These are phyloP conservation scores for Apamea epomidion DNA, from an alignment of 2,888 invertebrate genomes.

Conservation along the genomic window DNA sequence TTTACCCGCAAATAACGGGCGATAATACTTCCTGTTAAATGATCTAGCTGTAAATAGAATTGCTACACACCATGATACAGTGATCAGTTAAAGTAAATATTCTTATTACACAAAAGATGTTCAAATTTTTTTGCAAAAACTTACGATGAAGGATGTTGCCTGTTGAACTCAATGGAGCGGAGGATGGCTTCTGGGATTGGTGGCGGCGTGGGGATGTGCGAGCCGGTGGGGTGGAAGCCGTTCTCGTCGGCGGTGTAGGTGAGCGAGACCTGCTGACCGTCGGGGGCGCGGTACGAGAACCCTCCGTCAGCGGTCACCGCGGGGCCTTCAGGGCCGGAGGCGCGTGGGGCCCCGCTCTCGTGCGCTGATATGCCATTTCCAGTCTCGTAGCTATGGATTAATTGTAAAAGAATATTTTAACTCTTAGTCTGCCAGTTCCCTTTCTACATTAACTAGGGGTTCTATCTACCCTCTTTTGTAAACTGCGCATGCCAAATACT, in stretches of 20 bases:
- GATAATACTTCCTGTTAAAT: background rate
- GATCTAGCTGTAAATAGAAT: background rate
- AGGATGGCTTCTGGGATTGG: slow-evolving; percentile 91
- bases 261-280: slow-evolving; percentile 91
- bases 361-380: slow-evolving; percentile 92
- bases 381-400: slow-evolving; percentile 89
- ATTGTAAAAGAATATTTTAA: background rate
- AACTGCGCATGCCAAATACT: background rate
- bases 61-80: background rate
- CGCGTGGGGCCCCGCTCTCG: slow-evolving; percentile 91
- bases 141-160: slow-evolving; percentile 79
- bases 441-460: background rate
- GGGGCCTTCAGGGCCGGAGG: slow-evolving; percentile 88
- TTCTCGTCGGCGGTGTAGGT: slow-evolving; percentile 93
- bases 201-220: slow-evolving; percentile 91
- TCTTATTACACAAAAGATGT: too few species aligned
- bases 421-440: background rate
- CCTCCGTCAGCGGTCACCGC: slow-evolving; percentile 92
- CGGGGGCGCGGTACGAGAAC: slow-evolving; percentile 92
- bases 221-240: slow-evolving; percentile 92
- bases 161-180: slow-evolving; percentile 87
- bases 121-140: slow-evolving; percentile 53
- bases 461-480: background rate
- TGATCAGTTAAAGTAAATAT: background rate
- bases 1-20: background rate